phyloP scores from a whole-genome alignment of 2,797 vertebrate genomes.

The Hippopotamyrus pictus region DNA sequence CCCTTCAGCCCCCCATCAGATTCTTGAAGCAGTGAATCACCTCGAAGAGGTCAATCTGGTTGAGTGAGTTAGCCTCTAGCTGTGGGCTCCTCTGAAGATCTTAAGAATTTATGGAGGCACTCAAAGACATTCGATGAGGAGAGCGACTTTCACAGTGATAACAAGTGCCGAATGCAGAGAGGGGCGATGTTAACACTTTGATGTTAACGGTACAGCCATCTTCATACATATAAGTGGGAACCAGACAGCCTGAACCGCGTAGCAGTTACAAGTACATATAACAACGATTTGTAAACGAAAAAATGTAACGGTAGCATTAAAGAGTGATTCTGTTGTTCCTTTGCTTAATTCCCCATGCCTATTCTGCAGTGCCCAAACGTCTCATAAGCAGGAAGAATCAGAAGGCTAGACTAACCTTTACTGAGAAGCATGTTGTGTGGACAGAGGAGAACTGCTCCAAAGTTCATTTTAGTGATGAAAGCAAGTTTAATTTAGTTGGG shows the following conservation, averaged over 20 bases:
- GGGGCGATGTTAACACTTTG: background rate
- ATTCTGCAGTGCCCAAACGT: background rate
- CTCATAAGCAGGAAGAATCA: background rate
- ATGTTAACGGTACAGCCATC: background rate
- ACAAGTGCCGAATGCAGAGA: background rate
- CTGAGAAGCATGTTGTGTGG: background rate
- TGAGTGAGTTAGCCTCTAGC: background rate
- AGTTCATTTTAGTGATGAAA: background rate
- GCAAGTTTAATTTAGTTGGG: background rate
- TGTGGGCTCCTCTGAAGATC: background rate
- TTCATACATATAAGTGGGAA: background rate
- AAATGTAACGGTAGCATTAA: background rate
- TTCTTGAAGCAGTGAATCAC: background rate
- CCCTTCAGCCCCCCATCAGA: background rate
- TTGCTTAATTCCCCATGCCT: background rate
- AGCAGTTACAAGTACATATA: background rate
- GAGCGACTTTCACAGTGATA: background rate
- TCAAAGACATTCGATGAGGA: background rate
- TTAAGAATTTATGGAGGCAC: background rate
- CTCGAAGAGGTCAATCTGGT: background rate
- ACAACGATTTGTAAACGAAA: background rate
- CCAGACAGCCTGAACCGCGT: background rate
- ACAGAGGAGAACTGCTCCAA: too few relatives aligned
- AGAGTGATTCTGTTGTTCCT: background rate
- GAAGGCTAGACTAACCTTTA: background rate